phyloP scores from a whole-genome alignment of 2,113 vertebrate genomes.

The Menura novaehollandiae region DNA sequence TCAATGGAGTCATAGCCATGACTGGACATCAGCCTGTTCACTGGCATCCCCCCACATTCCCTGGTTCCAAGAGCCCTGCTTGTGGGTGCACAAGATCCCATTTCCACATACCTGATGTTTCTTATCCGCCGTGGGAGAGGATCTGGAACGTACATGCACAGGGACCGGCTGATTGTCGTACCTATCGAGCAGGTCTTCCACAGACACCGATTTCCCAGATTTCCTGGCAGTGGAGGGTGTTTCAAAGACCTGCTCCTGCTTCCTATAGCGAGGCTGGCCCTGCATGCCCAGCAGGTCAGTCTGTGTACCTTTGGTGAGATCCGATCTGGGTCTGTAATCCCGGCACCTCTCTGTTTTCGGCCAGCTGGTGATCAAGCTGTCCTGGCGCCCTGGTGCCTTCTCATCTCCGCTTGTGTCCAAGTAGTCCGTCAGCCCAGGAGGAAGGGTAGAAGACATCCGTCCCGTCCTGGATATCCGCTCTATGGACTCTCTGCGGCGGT shows the following conservation, averaged over 20 bases:
- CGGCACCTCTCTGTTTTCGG: conserved; percentile 1
- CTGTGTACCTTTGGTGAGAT: conserved; percentile 36
- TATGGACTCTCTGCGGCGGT: conserved; percentile 34
- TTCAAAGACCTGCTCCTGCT: conserved; percentile 47
- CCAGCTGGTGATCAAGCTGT: conserved; percentile 22
- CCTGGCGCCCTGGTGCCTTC: not conserved
- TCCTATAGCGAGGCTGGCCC: not conserved
- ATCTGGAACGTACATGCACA: conserved; percentile 82
- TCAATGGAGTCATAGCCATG: not conserved
- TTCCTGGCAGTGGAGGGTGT: conserved; percentile 12
- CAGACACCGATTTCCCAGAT: conserved; percentile 82
- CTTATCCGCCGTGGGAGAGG: conserved; percentile 78
- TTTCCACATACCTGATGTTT: conserved; percentile 76
- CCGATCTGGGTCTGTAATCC: conserved; percentile 34
- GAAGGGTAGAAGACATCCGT: conserved; percentile 59
- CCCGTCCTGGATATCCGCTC: conserved; percentile 39
- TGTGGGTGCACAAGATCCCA: rapidly evolving
- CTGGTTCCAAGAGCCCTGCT: not conserved
- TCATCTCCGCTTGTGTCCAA: conserved; percentile 60
- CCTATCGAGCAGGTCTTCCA: conserved; percentile 84
- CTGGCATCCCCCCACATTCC: rapidly evolving
- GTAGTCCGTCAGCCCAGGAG: conserved; percentile 31
- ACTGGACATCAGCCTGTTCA: not conserved
- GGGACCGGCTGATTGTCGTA: conserved; percentile 53
- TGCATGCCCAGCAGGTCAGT: not conserved